Percentiles rank a stretch among this genome's conserved stretches.
Evolutionary conservation across 1,140 invertebrate genomes (phyloP).

Genomic region (Drosophila serrata): DNA sequence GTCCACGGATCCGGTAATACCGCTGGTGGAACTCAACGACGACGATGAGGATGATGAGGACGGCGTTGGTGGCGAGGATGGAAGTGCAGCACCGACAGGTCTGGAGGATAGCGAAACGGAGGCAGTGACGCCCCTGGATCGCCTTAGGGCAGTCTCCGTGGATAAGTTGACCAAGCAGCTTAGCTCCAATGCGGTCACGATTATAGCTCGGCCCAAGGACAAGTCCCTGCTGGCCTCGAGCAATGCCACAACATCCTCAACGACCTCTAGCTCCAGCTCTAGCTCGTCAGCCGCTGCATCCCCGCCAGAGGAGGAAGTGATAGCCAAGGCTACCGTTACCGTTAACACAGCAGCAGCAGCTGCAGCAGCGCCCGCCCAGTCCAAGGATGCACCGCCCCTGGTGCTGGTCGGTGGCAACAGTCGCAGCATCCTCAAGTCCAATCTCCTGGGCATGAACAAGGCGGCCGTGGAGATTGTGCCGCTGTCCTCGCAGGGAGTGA

Average conservation of each 20-base stretch:
- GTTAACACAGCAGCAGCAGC: slow-evolving; percentile 5
- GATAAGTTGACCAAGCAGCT: slow-evolving; percentile 81
- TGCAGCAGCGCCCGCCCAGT: slow-evolving; percentile 17
- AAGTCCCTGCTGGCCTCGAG: slow-evolving; percentile 20
- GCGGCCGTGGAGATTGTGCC: slow-evolving; percentile 75
- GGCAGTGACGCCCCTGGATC: slow-evolving; percentile 25
- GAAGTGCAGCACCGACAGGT: not conserved
- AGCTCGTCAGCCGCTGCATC: not conserved
- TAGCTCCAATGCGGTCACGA: slow-evolving; percentile 80
- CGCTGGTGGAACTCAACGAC: slow-evolving; percentile 69
- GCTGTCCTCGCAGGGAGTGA: slow-evolving; percentile 16
- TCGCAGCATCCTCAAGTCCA: slow-evolving; percentile 78
- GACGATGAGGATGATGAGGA: slow-evolving; percentile 58
- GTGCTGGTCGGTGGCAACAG: slow-evolving; percentile 58
- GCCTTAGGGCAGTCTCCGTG: slow-evolving; percentile 58
- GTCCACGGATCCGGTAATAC: slow-evolving; percentile 42
- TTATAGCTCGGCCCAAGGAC: slow-evolving; percentile 78
- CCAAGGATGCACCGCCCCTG: slow-evolving; percentile 59
- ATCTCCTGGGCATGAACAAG: slow-evolving; percentile 74
- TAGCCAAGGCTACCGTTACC: not conserved
- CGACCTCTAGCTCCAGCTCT: not conserved
- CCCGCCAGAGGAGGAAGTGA: slow-evolving; percentile 10
- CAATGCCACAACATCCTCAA: not conserved
- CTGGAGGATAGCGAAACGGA: slow-evolving; percentile 3
- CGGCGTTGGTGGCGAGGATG: slow-evolving; percentile 5